Evolutionary conservation across 2,888 invertebrate species (phyloP).

Genomic region (Harpalus rufipes): DNA sequence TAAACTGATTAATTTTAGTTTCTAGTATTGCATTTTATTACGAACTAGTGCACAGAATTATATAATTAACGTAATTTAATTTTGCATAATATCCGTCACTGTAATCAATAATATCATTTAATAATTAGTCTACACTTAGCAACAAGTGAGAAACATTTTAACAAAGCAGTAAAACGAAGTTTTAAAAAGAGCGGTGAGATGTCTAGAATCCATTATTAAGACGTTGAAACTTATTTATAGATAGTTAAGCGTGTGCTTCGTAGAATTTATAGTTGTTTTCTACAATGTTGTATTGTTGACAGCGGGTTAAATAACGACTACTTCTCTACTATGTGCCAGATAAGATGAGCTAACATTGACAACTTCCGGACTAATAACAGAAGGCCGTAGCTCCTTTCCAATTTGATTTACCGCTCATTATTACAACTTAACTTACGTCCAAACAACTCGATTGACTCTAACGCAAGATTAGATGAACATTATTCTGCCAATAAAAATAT

Average conservation of each 20-base stretch:
- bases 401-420: constrained; percentile 12
- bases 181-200: background rate
- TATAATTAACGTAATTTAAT: background rate
- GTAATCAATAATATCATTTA: background rate
- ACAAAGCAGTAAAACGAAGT: background rate
- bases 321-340: background rate
- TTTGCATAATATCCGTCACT: constrained; percentile 22
- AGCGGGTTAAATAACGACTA: background rate
- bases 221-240: constrained; percentile 2
- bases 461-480: background rate
- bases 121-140: background rate
- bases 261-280: constrained; percentile 16
- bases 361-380: constrained; percentile 32
- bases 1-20: no score
- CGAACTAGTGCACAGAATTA: no score
- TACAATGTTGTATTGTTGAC: background rate
- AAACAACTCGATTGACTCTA: background rate
- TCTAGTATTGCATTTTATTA: no score
- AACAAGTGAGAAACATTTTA: background rate
- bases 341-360: constrained; percentile 32
- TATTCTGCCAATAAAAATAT: no score
- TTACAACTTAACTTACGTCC: background rate
- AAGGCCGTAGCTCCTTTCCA: constrained; percentile 36
- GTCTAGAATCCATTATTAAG: constrained; percentile 10
- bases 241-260: background rate